phyloP scores from a whole-genome alignment of 2,113 vertebrate species.

The Leucosticte australis region DNA sequence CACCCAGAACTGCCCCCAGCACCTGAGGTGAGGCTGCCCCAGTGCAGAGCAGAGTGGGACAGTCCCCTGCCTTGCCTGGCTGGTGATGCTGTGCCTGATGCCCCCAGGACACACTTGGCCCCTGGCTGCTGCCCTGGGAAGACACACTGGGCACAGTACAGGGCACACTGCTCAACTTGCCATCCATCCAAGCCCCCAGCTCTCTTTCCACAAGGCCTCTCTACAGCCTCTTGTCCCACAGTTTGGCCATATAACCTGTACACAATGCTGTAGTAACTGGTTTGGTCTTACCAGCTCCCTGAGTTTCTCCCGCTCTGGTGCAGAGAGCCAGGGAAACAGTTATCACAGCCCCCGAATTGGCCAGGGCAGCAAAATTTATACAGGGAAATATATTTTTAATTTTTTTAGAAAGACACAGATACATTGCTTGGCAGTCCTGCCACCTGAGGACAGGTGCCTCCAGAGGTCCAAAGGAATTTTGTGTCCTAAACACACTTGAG shows the following conservation, averaged over 20 bases:
- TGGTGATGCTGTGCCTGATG: background rate
- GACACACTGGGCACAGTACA: background rate
- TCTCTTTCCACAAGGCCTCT: background rate
- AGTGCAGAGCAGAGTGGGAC: accelerated
- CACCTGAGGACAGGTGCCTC: background rate
- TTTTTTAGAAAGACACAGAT: background rate
- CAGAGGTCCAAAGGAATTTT: background rate
- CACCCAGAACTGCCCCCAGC: background rate
- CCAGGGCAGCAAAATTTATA: background rate
- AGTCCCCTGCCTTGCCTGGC: accelerated
- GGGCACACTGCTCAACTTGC: background rate
- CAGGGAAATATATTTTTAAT: background rate
- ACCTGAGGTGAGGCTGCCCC: accelerated
- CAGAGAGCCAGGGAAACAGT: background rate
- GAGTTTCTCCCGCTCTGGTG: background rate
- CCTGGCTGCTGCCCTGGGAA: background rate
- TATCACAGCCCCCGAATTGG: background rate
- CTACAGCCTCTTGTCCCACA: background rate
- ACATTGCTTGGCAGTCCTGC: background rate
- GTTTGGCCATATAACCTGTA: background rate
- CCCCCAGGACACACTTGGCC: accelerated
- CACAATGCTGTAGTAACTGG: background rate
- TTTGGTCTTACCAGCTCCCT: background rate
- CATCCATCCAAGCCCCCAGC: background rate
- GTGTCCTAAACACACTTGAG: background rate